Evolutionary conservation across 2,113 vertebrate genomes (phyloP).

Genomic region (Circaetus gallicus): DNA sequence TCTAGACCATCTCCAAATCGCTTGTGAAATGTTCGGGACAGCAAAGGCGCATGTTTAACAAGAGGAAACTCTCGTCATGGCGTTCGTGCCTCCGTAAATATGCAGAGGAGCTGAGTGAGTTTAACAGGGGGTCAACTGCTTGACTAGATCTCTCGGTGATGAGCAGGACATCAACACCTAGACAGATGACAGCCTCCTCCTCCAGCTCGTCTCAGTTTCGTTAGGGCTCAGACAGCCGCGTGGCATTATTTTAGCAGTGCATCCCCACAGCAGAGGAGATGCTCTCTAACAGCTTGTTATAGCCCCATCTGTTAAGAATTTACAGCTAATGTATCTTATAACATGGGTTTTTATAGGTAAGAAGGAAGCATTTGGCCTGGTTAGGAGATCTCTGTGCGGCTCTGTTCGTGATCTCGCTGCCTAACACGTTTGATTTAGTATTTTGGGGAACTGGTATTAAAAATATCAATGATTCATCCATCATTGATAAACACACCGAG

Average conservation of each 20-base stretch:
- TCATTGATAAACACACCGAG: background rate
- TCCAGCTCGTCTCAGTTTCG: background rate
- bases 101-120: background rate
- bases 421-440: background rate
- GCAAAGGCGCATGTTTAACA: background rate
- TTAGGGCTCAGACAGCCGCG: background rate
- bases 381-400: background rate
- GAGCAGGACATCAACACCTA: conserved; percentile 7
- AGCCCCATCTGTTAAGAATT: conserved; percentile 46
- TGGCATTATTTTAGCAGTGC: background rate
- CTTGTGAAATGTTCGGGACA: rapidly evolving
- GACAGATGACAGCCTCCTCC: conserved; percentile 41
- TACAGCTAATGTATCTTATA: background rate
- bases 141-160: background rate
- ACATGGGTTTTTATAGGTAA: background rate
- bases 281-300: conserved; percentile 34
- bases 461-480: background rate
- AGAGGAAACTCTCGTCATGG: background rate
- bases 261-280: conserved; percentile 22
- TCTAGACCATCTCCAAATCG: background rate
- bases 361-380: background rate
- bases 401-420: background rate
- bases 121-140: background rate
- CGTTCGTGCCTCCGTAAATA: background rate
- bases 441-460: background rate